Evolutionary conservation across 1,140 invertebrate genomes (phyloP).

Genomic region (Adelges cooleyi): DNA sequence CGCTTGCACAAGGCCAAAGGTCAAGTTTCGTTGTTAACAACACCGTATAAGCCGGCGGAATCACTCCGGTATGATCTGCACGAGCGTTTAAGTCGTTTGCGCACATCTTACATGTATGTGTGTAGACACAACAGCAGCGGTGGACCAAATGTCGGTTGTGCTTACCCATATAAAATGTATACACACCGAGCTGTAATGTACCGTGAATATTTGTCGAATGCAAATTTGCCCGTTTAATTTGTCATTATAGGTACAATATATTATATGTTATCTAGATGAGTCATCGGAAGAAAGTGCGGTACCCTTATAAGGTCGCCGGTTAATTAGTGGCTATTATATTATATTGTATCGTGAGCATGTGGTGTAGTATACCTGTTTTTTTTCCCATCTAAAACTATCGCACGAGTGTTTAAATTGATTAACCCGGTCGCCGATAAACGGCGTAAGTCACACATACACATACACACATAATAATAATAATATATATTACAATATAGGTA

Average conservation of each 20-base stretch:
- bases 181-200: neutral
- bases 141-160: no score
- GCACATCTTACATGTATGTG: no score
- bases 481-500: no score
- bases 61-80: no score
- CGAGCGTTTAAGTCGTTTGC: no score
- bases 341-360: no score
- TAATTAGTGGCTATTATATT: neutral
- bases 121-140: no score
- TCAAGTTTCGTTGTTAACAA: no score
- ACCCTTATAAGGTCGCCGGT: slow-evolving; percentile 4
- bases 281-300: neutral
- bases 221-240: slow-evolving; percentile 10
- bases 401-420: slow-evolving; percentile 19
- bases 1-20: no score
- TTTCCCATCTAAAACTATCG: neutral
- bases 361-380: neutral
- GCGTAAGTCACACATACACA: slow-evolving; percentile 12
- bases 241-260: no score
- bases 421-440: slow-evolving; percentile 20
- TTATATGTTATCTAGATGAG: slow-evolving; percentile 13
- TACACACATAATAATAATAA: no score
- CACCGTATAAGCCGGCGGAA: no score
- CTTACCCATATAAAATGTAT: neutral
- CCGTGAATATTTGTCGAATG: slow-evolving; percentile 13